Base-by-base conservation (phyloP, 2,797 vertebrate species). In the Jordanella pulchra region DNA sequence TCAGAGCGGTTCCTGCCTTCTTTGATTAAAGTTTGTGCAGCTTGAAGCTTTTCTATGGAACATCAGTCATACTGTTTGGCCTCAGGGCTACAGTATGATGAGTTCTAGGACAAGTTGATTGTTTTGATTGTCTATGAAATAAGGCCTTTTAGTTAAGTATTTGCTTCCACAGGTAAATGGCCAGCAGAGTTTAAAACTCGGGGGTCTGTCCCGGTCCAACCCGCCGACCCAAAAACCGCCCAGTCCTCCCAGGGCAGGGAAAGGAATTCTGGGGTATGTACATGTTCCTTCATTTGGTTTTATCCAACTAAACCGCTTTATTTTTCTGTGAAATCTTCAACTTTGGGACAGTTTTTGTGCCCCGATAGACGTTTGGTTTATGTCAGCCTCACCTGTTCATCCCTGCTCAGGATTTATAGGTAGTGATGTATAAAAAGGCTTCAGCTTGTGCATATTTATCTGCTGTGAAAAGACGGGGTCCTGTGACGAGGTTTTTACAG, bases 181-280 rank as follows among this genome's bases (percentile, higher is more conserved):
- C 81, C 96, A 95, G 79, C 96, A 97, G 91, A 97, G 95, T 75
- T 94, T 95, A 95, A 98, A 97, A 92, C 95, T 97, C 88, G 96
- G 88, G 66, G 92, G 95, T 72, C 93, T 97, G 80, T 95, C 96
- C 68, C 95, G 97, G 70, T 96, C 96, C 51, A 97, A 95, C 55
- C 96, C 96, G 21, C 96, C 97, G 35, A 97, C 95, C 27, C 97
- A 99, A 94, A 99, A 98, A 81, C 97, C 97, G 0, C 97, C 97
- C 32, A 99, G 97, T 53, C 97, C 97, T 23, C 97, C 97, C 0
- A 91, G 96, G 92, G 93, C 96, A 3, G 97, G 96, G 77, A 97
- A 96, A 86, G 96, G 96, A 88, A 97, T 96, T 53, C 92, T 98
- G 82, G 97, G 97, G 97, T 99, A 91, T 84, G 95, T 95, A 81